A percentile compares a stretch with the other conserved stretches of the same genome.
Evolutionary conservation across 2,888 invertebrate genomes (phyloP).

Genomic region (Deilephila porcellus): DNA sequence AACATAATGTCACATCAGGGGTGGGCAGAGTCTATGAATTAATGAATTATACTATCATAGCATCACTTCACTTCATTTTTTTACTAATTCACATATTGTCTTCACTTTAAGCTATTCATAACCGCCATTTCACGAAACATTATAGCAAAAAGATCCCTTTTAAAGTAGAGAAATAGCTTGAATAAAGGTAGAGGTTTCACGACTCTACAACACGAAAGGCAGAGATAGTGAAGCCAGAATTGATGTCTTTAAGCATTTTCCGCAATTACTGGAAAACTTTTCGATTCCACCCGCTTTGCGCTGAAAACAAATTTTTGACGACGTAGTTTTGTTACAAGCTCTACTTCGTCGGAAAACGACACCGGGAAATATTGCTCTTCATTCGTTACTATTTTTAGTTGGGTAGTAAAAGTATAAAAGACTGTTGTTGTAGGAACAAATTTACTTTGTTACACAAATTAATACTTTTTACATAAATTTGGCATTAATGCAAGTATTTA

Average conservation of each 20-base stretch:
- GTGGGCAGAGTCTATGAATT: too few species aligned
- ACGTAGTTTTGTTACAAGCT: not conserved
- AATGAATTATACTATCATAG: too few species aligned
- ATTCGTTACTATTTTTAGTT: not conserved
- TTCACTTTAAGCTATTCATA: too few species aligned
- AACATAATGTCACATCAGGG: too few species aligned
- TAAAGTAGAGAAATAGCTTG: not conserved
- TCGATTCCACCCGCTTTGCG: not conserved
- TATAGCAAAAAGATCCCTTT: not conserved
- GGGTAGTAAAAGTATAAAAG: not conserved
- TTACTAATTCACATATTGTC: too few species aligned
- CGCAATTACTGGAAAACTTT: constrained; percentile 19
- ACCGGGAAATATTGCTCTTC: not conserved
- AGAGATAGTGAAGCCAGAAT: not conserved
- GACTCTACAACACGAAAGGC: not conserved
- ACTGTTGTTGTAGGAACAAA: too few species aligned
- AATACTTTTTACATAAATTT: too few species aligned
- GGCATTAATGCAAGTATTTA: too few species aligned
- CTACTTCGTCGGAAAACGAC: not conserved
- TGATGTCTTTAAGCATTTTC: constrained; percentile 29
- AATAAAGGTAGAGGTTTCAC: not conserved
- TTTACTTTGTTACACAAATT: too few species aligned
- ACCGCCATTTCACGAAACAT: too few species aligned
- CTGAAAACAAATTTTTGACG: constrained; percentile 14
- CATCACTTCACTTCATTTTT: too few species aligned